A percentile compares a stretch with the other conserved stretches of the same genome.
These are phyloP conservation scores for Salvelinus fontinalis DNA, from an alignment of 2,113 vertebrate species.

Conservation along the genomic window DNA sequence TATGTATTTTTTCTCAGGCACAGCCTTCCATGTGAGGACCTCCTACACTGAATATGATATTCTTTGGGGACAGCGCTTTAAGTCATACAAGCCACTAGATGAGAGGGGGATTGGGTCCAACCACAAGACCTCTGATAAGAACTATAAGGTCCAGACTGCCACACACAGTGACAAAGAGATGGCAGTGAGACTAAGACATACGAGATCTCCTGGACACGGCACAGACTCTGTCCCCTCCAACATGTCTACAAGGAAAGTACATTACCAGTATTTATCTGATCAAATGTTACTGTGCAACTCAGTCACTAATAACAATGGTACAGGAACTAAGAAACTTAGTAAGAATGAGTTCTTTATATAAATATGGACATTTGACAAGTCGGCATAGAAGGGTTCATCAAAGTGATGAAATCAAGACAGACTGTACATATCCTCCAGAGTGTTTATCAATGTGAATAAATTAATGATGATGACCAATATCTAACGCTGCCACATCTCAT, in stretches of 20 bases:
- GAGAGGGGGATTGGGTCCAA: slow-evolving; percentile 70
- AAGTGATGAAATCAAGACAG: not conserved
- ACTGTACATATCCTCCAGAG: not conserved
- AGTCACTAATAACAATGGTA: not conserved
- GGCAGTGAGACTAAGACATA: slow-evolving; percentile 46
- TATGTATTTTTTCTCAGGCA: slow-evolving; percentile 35
- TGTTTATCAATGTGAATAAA: not conserved
- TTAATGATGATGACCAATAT: not conserved
- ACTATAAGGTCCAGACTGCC: slow-evolving; percentile 64
- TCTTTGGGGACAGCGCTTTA: slow-evolving; percentile 71
- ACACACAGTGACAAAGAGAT: slow-evolving; percentile 53
- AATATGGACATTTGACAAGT: not conserved
- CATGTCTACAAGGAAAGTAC: not conserved
- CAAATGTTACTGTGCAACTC: not conserved
- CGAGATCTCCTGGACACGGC: slow-evolving; percentile 18
- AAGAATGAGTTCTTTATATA: not conserved
- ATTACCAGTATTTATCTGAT: not conserved
- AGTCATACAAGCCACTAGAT: slow-evolving; percentile 72
- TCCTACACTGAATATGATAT: slow-evolving; percentile 73
- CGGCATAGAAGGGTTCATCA: not conserved
- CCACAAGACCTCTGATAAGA: slow-evolving; percentile 60
- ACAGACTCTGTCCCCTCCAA: not conserved
- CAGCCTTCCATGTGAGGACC: slow-evolving; percentile 76
- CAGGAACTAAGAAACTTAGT: not conserved
- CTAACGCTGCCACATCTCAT: too few species aligned